Evolutionary conservation across 2,888 invertebrate genomes (phyloP).

Genomic region (Urechis unicinctus): DNA sequence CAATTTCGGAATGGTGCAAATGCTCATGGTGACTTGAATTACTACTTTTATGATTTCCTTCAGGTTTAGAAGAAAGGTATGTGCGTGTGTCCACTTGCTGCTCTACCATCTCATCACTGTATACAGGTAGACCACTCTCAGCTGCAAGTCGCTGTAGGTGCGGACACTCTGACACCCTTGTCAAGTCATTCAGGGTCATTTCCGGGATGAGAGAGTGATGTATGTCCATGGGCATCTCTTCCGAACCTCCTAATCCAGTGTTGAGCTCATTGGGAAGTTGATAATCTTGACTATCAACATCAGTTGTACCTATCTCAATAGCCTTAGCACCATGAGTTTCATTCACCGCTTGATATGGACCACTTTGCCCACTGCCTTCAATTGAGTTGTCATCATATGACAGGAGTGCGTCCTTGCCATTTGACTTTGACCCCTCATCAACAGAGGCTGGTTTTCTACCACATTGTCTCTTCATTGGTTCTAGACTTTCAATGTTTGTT

Average conservation of each 20-base stretch:
- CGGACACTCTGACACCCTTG: conserved; percentile 4
- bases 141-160: conserved; percentile 5
- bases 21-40: too few relatives aligned
- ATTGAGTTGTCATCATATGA: neutral
- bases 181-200: conserved; percentile 6
- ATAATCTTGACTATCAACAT: neutral
- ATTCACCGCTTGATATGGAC: neutral
- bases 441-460: neutral
- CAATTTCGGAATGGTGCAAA: too few relatives aligned
- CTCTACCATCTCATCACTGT: neutral
- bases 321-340: neutral
- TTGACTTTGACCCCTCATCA: neutral
- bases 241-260: neutral
- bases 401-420: neutral
- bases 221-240: neutral
- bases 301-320: neutral
- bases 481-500: neutral
- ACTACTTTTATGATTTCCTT: too few relatives aligned
- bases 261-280: neutral
- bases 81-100: too few relatives aligned
- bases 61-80: too few relatives aligned
- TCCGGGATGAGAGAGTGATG: neutral
- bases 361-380: neutral
- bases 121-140: neutral
- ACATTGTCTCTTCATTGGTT: too few relatives aligned